Conservation (phyloP, 2,113 vertebrate genomes). For the Capricornis sumatraensis region DNA sequence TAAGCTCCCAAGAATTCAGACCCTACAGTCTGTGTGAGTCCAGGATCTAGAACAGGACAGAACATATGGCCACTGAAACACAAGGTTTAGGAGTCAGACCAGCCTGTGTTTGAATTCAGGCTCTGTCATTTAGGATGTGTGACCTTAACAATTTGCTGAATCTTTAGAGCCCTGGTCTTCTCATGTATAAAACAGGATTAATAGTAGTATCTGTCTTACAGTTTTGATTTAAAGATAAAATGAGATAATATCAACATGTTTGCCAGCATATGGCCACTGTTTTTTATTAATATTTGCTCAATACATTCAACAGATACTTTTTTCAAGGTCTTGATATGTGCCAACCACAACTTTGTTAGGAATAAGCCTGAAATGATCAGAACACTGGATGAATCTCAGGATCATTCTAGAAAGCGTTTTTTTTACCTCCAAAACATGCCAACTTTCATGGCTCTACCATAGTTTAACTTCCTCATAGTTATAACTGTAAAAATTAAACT, state of each 20-base stretch:
- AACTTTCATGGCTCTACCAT: neutral
- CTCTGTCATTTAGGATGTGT: neutral
- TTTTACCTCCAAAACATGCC: neutral
- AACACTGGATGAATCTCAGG: neutral
- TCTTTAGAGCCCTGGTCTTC: neutral
- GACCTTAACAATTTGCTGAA: neutral
- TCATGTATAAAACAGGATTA: neutral
- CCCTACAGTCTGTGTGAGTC: neutral
- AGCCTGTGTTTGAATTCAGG: neutral
- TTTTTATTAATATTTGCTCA: slow-evolving; percentile 13
- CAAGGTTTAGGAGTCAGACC: neutral
- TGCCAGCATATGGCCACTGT: neutral
- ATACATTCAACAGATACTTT: neutral
- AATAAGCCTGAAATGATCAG: neutral
- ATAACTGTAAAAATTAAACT: neutral
- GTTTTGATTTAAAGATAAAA: neutral
- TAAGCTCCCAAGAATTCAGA: neutral
- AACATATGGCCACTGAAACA: neutral
- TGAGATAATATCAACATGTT: neutral
- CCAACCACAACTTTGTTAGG: neutral
- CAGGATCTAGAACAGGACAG: neutral
- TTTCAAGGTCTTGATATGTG: neutral
- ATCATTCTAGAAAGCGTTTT: neutral
- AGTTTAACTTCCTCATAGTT: neutral
- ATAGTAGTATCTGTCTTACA: neutral